Evolutionary conservation across 1,140 invertebrate species (phyloP), one percentile per base, ranked within the genome.

Genomic region (Drosophila kohkoa): DNA sequence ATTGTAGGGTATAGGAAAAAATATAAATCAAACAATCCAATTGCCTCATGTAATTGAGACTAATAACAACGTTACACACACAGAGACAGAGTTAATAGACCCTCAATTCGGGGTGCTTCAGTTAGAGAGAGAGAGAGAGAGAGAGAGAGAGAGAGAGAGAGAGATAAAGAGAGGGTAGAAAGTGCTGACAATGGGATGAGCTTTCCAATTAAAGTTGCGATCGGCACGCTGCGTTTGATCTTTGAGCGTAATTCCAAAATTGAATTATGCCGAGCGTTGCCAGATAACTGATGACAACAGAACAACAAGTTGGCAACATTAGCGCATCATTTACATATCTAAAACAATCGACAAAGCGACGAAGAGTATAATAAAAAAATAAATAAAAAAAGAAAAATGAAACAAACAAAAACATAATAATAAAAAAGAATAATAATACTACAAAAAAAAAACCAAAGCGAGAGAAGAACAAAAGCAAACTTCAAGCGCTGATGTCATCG

Each of bases 401-500:
- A 30, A 11, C 4, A 60, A 60, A 68, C 2, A n/a, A 43, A 13
- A 57, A 59, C 57, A 46, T 59, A 46, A 45, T 46, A 28, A 59
- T 57, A n/a, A 62, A 49, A 25, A 49, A 35, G 5, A 55, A 11
- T 6, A 32, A 38, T 38, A 41, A 35, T 7, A 10, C 30, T 25
- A 25, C 20, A 25, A 25, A 25, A 20, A 20, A 20, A 20, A 25
- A 16, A 0, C 10, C 28, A 38, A 2, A 55, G 30, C 5, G 5
- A 32, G 15, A 30, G 43, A 5, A 64, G 62, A 43, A 25, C 35
- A 51, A 32, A 60, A 28, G 46, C 38, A 30, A 59, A 73, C 63
- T 73, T 41, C 46, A 45, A 13, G 25, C 30, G 55, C 70, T 73
- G 70, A 73, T 73, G 70, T 73, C 71, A 74, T 68, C 55, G 30